These are phyloP conservation scores for Folsomia candida DNA, from an alignment of 2,888 invertebrate species.

Conservation along the genomic window DNA sequence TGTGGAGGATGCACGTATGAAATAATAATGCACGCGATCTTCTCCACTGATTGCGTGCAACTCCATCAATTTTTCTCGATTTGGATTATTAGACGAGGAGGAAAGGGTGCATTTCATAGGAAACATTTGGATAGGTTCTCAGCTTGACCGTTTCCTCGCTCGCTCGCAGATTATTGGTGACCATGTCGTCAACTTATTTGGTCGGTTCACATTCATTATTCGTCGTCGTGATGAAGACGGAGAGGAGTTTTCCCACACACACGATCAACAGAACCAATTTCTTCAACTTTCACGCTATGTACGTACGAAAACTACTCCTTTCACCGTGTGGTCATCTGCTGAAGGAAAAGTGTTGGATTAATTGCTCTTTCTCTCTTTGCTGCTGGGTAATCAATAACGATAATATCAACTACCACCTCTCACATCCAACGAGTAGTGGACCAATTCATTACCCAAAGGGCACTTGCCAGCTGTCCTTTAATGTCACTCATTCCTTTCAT, in stretches of 20 bases:
- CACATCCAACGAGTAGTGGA: not conserved
- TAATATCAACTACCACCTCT: not conserved
- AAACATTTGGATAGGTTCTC: slow-evolving; percentile 49
- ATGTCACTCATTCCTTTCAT: too few relatives aligned
- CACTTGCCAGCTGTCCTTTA: too few relatives aligned
- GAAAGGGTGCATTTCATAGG: slow-evolving; percentile 30
- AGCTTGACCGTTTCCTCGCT: slow-evolving; percentile 21
- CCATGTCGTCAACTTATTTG: slow-evolving; percentile 9
- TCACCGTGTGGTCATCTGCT: too few relatives aligned
- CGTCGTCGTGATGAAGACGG: too few relatives aligned
- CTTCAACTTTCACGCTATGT: too few relatives aligned
- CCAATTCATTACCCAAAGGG: not conserved
- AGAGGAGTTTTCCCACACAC: not conserved
- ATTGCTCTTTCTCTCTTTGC: too few relatives aligned
- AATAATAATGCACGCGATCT: slow-evolving; percentile 40
- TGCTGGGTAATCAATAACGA: not conserved
- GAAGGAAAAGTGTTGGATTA: not conserved
- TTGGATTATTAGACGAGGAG: slow-evolving; percentile 12
- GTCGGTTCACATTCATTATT: too few relatives aligned
- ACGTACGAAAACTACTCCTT: too few relatives aligned
- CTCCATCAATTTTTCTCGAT: slow-evolving; percentile 44
- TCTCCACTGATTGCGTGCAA: slow-evolving; percentile 45
- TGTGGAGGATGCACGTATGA: not conserved
- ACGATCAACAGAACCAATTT: too few relatives aligned
- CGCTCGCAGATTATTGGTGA: not conserved